Evolutionary conservation across 2,888 invertebrate species (phyloP).

Genomic region (Leistus spinibarbis): DNA sequence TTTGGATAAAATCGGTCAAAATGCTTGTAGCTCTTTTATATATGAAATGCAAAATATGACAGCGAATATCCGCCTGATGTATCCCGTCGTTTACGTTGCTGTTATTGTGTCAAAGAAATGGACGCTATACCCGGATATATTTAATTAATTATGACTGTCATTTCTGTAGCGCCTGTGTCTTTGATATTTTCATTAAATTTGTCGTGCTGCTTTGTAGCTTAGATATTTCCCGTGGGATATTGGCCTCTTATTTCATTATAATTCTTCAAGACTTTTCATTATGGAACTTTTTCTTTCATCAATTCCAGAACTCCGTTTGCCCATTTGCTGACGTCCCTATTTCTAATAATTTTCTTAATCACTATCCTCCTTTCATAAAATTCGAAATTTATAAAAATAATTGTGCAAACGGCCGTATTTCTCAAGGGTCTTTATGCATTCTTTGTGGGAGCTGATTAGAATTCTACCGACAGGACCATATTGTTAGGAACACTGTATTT

Average conservation of each 20-base stretch:
- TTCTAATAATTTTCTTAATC: not conserved
- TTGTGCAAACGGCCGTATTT: not conserved
- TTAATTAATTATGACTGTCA: slow-evolving; percentile 12
- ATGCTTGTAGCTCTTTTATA: not conserved
- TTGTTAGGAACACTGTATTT: too few species aligned
- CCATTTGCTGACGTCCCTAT: not conserved
- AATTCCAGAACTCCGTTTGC: not conserved
- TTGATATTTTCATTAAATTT: slow-evolving; percentile 13
- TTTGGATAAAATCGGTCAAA: not conserved
- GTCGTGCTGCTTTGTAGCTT: not conserved
- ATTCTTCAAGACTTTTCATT: not conserved
- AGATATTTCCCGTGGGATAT: not conserved
- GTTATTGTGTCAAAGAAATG: not conserved
- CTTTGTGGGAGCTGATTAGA: too few species aligned
- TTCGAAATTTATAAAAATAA: not conserved
- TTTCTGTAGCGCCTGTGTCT: not conserved
- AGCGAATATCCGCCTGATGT: not conserved
- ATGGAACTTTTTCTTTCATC: not conserved
- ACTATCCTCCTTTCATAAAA: not conserved
- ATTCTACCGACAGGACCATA: too few species aligned
- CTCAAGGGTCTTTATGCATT: too few species aligned
- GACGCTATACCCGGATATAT: not conserved
- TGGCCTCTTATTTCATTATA: not conserved
- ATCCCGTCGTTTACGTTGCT: not conserved
- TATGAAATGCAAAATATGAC: not conserved